Evolutionary conservation across 2,888 invertebrate species (phyloP), one percentile per base, ranked within the genome.

Genomic region (Conus canariensis): DNA sequence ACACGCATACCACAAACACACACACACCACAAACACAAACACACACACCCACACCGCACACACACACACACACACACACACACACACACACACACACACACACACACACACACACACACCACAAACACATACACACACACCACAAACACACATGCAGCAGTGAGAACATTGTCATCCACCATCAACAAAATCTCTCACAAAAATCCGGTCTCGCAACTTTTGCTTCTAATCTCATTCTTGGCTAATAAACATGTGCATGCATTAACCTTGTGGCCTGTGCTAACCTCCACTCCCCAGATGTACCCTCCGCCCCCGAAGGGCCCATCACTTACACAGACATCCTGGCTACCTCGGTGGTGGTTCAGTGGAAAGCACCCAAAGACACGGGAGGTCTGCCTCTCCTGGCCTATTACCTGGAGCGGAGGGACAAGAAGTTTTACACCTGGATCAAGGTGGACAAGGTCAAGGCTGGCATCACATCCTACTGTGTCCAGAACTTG

Each of bases 311-410:
- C 85, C 96, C 96, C 5, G 91, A 93, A 89, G 94, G 95, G 80
- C 93, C 94, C 90, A 92, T 96, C 22, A 90, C 92, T 60, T 97
- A 98, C 94, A 97, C 97, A 92, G 98, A 98, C 94, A 97, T 98
- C 90, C 97, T 97, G 93, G 89, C 90, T 83, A 91, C 91, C 94
- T 97, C 98, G 0, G 97, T 98, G 14, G 97, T 97, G n/a, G 97
- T 98, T 90, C 97, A 97, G 96, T 98, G 98, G 98, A 98, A 98
- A 94, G 97, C 98, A 58, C 98, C 98, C 0, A 95, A 97, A 0
- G 89, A 88, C 92, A 97, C 98, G 94, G 98, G 98, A 91, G 98
- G 98, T 82, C 95, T 98, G 89, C 98, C 98, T 92, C 97, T 98
- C 90, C 97, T 97, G 0, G 97, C 97, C 94, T 98, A 98, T 95